Conservation (phyloP, 2,797 vertebrate genomes). For the Parotocinclus haroldoi region DNA sequence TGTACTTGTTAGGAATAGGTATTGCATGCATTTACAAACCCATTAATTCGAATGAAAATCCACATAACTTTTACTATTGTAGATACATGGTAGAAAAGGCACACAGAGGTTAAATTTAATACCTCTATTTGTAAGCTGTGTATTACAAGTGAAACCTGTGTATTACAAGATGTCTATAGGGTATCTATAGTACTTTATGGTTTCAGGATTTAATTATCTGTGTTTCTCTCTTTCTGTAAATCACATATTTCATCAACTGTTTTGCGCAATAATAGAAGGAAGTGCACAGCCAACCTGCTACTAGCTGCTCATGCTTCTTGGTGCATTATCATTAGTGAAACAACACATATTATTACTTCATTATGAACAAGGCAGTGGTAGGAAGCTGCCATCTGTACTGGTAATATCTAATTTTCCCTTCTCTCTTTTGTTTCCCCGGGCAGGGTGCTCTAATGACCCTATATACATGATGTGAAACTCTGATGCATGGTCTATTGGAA, state of each 20-base stretch:
- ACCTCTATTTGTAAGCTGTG: too few relatives aligned
- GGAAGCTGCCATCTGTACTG: constrained; percentile 56
- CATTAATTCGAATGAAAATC: too few relatives aligned
- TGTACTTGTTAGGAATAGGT: too few relatives aligned
- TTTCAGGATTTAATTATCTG: constrained; percentile 60
- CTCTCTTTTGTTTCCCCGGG: constrained; percentile 30
- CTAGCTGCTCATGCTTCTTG: constrained; percentile 61
- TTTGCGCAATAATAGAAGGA: constrained; percentile 55
- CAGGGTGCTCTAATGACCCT: constrained; percentile 18
- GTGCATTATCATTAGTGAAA: constrained; percentile 71
- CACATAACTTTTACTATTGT: too few relatives aligned
- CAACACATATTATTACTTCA: constrained; percentile 73
- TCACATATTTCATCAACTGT: constrained; percentile 67
- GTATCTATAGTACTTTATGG: constrained; percentile 58
- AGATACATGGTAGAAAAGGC: too few relatives aligned
- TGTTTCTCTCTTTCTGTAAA: constrained; percentile 56
- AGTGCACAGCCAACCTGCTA: constrained; percentile 47
- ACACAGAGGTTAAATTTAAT: too few relatives aligned
- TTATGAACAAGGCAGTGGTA: constrained; percentile 61
- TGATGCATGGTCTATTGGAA: constrained; percentile 62
- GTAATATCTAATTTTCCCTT: constrained; percentile 52
- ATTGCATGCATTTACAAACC: too few relatives aligned
- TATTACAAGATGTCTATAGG: constrained; percentile 35
- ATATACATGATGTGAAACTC: constrained; percentile 60
- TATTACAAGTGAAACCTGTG: too few relatives aligned